phyloP scores from a whole-genome alignment of 1,140 invertebrate species.

The Venturia canescens region DNA sequence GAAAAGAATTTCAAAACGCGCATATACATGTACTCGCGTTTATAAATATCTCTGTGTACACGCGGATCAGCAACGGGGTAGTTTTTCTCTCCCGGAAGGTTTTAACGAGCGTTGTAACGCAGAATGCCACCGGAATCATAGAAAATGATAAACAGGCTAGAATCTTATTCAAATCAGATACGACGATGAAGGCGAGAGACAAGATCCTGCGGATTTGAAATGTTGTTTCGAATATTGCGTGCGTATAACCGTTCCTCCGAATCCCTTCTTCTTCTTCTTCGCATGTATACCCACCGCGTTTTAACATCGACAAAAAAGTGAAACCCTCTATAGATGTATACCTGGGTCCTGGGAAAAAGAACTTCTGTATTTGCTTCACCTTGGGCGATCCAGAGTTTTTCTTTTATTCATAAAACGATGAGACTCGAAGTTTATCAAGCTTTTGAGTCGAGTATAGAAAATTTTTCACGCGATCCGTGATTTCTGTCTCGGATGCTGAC shows the following conservation, averaged over 20 bases:
- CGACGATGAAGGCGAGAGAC: slow-evolving; percentile 56
- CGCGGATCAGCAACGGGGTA: slow-evolving; percentile 49
- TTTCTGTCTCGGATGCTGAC: too few species aligned
- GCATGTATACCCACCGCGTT: slow-evolving; percentile 1
- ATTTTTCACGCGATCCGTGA: too few species aligned
- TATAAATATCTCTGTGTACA: slow-evolving; percentile 50
- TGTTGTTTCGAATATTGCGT: slow-evolving; percentile 45
- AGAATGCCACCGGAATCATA: slow-evolving; percentile 64
- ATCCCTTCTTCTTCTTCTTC: too few species aligned
- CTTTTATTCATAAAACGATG: too few species aligned
- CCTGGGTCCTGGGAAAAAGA: slow-evolving; percentile 72
- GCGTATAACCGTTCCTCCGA: slow-evolving; percentile 35
- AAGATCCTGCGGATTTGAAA: slow-evolving; percentile 70
- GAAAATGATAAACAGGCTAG: slow-evolving; percentile 74
- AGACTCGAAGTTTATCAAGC: too few species aligned
- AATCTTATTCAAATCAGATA: slow-evolving; percentile 74
- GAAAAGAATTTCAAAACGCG: slow-evolving; percentile 63
- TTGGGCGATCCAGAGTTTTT: background rate
- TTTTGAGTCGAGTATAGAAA: too few species aligned
- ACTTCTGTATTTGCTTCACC: slow-evolving; percentile 8
- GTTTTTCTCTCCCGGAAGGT: slow-evolving; percentile 47
- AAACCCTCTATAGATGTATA: slow-evolving; percentile 51
- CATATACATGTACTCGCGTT: slow-evolving; percentile 1
- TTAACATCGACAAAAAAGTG: slow-evolving; percentile 19
- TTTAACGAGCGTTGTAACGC: slow-evolving; percentile 35